phyloP scores from a whole-genome alignment of 2,797 vertebrate genomes.

The Pseudocheirus occidentalis region DNA sequence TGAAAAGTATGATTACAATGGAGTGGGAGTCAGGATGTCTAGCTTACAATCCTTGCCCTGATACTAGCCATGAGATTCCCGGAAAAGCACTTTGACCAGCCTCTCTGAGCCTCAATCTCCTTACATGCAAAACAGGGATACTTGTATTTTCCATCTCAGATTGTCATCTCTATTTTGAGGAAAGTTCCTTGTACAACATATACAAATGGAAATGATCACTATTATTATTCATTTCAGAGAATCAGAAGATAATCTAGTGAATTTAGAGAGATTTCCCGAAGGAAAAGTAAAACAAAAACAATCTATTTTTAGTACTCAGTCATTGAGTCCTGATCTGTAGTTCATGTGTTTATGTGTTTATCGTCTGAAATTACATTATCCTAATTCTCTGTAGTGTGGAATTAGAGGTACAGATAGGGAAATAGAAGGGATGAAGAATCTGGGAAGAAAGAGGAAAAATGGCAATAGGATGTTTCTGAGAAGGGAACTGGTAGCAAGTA shows the following conservation, averaged over 20 bases:
- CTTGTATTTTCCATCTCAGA: background rate
- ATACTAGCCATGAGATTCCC: background rate
- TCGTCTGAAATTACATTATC: no score
- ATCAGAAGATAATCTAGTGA: background rate
- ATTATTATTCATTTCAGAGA: background rate
- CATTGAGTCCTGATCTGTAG: background rate
- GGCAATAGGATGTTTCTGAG: background rate
- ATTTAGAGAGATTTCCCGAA: background rate
- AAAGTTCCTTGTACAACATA: background rate
- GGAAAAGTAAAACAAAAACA: background rate
- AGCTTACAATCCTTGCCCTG: background rate
- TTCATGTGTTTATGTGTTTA: no score
- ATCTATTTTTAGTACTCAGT: background rate
- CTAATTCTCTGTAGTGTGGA: background rate
- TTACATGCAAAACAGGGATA: background rate
- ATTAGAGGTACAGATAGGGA: background rate
- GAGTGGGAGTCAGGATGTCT: background rate
- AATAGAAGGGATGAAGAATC: background rate
- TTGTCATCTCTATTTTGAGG: background rate
- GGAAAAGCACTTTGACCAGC: background rate
- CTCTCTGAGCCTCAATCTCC: background rate
- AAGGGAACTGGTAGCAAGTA: background rate
- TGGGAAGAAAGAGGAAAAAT: background rate
- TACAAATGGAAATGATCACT: background rate
- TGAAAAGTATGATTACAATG: background rate